phyloP scores from a whole-genome alignment of 2,797 vertebrate species.

The Molossus molossus region DNA sequence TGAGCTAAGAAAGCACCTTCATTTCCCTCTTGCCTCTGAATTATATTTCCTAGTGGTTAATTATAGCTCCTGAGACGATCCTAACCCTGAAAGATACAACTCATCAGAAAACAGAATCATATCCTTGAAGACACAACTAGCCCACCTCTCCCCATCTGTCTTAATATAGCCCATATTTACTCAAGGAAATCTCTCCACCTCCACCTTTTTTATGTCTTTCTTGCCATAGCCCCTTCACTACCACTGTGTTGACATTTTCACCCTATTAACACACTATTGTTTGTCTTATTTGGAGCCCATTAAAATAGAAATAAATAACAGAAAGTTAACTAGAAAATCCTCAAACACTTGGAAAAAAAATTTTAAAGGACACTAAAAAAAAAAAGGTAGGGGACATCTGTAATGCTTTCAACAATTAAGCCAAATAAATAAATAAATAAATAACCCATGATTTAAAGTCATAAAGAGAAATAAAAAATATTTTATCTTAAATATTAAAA shows the following conservation, averaged over 20 bases:
- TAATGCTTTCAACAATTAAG: too few species aligned
- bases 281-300: neutral
- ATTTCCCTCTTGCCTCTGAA: neutral
- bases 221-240: neutral
- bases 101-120: neutral
- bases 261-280: neutral
- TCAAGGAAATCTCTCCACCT: neutral
- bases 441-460: neutral
- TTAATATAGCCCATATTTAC: neutral
- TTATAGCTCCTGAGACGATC: accelerated
- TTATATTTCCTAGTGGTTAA: neutral
- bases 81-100: neutral
- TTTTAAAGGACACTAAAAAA: neutral
- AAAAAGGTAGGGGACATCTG: too few species aligned
- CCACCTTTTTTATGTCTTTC: neutral
- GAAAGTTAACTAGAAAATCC: neutral
- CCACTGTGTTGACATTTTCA: neutral
- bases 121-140: neutral
- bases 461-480: neutral
- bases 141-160: neutral
- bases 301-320: neutral
- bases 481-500: neutral
- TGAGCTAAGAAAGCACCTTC: neutral
- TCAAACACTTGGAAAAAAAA: neutral
- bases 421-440: neutral